Conservation (phyloP, 2,888 invertebrate species). For the Microplitis deprimator region DNA sequence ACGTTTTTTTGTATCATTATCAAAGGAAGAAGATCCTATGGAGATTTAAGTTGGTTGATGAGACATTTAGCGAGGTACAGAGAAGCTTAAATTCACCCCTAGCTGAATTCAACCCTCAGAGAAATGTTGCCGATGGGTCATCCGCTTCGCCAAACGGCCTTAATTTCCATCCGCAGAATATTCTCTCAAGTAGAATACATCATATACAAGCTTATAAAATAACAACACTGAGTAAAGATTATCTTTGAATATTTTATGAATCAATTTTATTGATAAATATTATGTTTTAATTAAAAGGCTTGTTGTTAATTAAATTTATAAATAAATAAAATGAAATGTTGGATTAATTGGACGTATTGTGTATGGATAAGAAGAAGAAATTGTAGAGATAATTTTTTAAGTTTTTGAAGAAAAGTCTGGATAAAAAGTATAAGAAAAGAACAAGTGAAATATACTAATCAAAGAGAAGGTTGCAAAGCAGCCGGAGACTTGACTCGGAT, state of each 20-base stretch:
- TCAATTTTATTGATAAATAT: constrained; percentile 8
- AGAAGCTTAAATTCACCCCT: neutral
- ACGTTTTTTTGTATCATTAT: neutral
- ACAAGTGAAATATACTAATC: constrained; percentile 28
- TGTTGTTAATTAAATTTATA: neutral
- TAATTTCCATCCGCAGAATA: neutral
- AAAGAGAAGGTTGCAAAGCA: constrained; percentile 7
- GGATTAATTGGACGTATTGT: neutral
- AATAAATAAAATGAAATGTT: neutral
- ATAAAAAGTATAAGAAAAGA: constrained; percentile 20
- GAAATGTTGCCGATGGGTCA: neutral
- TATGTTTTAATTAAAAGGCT: neutral
- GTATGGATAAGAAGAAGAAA: neutral
- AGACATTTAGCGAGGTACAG: neutral
- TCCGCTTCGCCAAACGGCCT: neutral
- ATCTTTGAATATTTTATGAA: neutral
- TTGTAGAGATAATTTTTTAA: neutral
- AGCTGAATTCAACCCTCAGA: neutral
- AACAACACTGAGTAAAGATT: neutral
- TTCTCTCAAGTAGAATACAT: neutral
- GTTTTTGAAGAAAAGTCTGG: neutral
- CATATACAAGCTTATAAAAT: neutral
- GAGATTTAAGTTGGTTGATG: neutral
- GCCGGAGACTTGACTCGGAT: constrained; percentile 39
- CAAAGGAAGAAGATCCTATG: neutral